Conservation (phyloP, 2,797 vertebrate species). For the Liasis olivaceus region DNA sequence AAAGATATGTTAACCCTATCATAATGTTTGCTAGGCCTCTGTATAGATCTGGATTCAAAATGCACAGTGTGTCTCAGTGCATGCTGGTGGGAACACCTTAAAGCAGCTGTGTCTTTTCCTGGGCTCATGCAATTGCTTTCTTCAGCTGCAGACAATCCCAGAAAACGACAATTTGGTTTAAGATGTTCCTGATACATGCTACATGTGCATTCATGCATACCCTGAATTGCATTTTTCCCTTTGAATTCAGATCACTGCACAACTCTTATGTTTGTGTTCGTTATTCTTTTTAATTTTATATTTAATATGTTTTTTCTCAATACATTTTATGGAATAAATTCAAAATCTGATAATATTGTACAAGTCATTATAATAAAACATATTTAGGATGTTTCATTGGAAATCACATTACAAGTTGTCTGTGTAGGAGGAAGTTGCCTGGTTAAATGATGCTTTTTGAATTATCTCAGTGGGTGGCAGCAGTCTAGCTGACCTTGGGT, state of each 20-base stretch:
- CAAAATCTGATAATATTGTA: conserved; percentile 42
- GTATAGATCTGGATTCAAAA: background rate
- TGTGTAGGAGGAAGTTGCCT: background rate
- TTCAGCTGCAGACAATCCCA: background rate
- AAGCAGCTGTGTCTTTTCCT: background rate
- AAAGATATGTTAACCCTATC: conserved; percentile 29
- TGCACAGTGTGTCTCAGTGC: background rate
- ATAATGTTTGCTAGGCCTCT: background rate
- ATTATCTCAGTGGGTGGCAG: background rate
- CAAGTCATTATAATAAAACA: conserved; percentile 14
- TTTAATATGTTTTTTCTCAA: conserved; percentile 45
- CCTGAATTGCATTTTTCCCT: background rate
- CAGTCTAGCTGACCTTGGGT: background rate
- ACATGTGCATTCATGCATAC: background rate
- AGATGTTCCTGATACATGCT: background rate
- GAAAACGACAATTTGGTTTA: background rate
- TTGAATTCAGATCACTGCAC: background rate
- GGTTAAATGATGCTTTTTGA: background rate
- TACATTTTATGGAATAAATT: conserved; percentile 14
- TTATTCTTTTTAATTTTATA: background rate
- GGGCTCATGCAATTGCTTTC: background rate
- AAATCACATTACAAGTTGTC: background rate
- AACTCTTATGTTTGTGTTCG: background rate
- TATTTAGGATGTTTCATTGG: conserved; percentile 29
- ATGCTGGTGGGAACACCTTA: background rate